These are phyloP conservation scores for Maccullochella peelii DNA, from an alignment of 2,113 vertebrate species.

Conservation along the genomic window DNA sequence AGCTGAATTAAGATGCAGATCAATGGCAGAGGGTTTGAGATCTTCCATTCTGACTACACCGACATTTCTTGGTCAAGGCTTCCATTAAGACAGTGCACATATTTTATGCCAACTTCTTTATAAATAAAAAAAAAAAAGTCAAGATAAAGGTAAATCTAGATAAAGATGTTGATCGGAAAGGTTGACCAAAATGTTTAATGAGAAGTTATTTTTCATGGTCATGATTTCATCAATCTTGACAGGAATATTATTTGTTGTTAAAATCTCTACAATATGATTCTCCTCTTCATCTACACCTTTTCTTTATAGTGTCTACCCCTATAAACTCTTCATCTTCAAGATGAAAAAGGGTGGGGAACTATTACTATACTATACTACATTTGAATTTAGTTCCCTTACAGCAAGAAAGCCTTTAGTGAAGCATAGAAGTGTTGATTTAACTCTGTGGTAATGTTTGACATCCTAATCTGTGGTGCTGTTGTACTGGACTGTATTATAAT, in stretches of 20 bases:
- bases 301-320: background rate
- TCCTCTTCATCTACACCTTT: no score
- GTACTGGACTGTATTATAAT: background rate
- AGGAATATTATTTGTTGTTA: background rate
- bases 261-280: background rate
- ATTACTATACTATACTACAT: background rate
- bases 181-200: background rate
- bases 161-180: background rate
- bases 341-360: background rate
- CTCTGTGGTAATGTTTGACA: background rate
- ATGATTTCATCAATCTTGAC: background rate
- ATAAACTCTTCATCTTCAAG: background rate
- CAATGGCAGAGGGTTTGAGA: background rate
- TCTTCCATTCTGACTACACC: background rate
- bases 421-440: background rate
- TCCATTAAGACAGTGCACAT: background rate
- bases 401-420: background rate
- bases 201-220: background rate
- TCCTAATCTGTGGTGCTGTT: background rate
- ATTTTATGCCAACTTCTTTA: no score
- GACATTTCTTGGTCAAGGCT: background rate
- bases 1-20: slow-evolving; percentile 2
- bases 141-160: no score
- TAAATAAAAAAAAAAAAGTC: no score
- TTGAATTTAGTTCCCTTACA: background rate